A percentile compares a stretch with the other conserved stretches of the same genome.
These are phyloP conservation scores for Myotis planiceps DNA, from an alignment of 2,797 vertebrate species.

Conservation along the genomic window DNA sequence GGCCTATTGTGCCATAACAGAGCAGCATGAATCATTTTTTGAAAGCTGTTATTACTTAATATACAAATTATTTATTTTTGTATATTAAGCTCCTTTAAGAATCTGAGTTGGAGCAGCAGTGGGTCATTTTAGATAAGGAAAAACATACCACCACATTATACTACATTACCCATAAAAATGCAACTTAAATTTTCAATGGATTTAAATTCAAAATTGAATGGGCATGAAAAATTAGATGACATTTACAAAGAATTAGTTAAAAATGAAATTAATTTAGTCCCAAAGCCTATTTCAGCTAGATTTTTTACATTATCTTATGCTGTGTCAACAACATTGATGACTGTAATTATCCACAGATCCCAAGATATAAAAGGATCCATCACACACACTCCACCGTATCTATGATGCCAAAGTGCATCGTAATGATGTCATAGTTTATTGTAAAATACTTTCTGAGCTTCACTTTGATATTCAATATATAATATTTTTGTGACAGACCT, in stretches of 20 bases:
- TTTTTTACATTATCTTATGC: not conserved
- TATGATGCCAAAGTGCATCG: not conserved
- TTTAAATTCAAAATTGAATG: not conserved
- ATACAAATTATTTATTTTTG: not conserved
- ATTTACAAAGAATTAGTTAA: not conserved
- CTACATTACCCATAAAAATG: not conserved
- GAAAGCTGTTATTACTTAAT: not conserved
- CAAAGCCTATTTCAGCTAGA: not conserved
- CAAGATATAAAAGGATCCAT: not conserved
- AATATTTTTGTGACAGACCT: conserved; percentile 38
- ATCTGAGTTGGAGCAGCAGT: not conserved
- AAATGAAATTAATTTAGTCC: not conserved
- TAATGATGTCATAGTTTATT: too few relatives aligned
- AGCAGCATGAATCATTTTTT: not conserved
- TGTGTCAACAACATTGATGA: not conserved
- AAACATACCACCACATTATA: not conserved
- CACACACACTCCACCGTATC: not conserved
- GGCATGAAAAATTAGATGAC: not conserved
- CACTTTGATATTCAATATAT: conserved; percentile 63
- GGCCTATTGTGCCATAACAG: not conserved
- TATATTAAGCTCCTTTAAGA: not conserved
- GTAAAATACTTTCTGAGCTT: conserved; percentile 31
- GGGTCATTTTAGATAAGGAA: not conserved
- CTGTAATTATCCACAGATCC: not conserved
- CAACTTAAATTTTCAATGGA: not conserved